Evolutionary conservation across 2,888 invertebrate species (phyloP), one percentile per base, ranked within the genome.

Genomic region (Cremastobaeus sp.): DNA sequence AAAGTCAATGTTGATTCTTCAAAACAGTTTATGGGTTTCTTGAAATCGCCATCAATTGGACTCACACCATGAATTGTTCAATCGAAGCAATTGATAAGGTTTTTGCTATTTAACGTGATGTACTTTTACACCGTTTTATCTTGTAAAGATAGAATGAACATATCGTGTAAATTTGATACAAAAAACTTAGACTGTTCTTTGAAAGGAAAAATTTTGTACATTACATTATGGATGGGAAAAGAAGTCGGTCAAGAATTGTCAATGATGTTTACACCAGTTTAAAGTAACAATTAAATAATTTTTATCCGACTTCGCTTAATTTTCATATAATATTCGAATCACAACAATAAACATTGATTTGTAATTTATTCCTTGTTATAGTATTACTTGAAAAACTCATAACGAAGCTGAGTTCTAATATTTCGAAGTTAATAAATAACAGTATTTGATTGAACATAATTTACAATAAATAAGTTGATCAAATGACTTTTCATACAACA

Each of bases 101-200:
- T 64, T 54, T 30, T 54, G 47, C 47, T 17, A 43, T 50, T 14
- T 18, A 64, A 65, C 17, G 25, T 12, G 32, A 32, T 52, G 55
- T 47, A 54, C 17, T 64, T 47, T 65, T 65, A 55, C 65, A 65
- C 55, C 65, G 54, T 65, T 65, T 65, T 65, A 65, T 47, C 54
- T 55, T 64, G 54, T 39, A 65, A 55, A 47, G 32, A 55, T 47
- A 54, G 41, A 35, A 47, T 47, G 59, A 62, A 70, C 69, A 70
- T 70, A 70, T 70, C 69, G 39, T 62, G 62, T 62, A 70, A 62
- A 70, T 70, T 70, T 69, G 45, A 60, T 60, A 69, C 47, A 60
- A 69, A 60, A 11, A 25, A 39, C 47, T 20, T 68, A 68, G 52
- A 30, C 30, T 59, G 52, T 59, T 68, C 48, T 50, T 57, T n/a